Conservation (phyloP, 2,888 invertebrate genomes). For the Caenorhabditis virilis region DNA sequence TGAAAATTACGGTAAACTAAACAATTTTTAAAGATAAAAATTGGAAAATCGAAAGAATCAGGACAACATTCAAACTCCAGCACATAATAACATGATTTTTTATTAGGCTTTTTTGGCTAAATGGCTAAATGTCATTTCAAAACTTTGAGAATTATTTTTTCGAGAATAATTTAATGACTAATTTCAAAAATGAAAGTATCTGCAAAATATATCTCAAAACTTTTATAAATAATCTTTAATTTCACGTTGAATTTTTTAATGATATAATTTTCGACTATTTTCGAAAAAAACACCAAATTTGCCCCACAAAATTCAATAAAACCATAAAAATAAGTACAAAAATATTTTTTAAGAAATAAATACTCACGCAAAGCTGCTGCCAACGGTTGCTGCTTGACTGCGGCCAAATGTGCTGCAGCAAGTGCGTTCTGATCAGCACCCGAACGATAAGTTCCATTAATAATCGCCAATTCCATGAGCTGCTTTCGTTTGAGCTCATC, state of each 20-base stretch:
- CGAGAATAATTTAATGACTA: no score
- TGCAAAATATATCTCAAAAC: no score
- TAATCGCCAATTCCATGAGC: conserved; percentile 99
- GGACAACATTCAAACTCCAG: no score
- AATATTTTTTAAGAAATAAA: conserved; percentile 1
- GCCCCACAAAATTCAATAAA: background rate
- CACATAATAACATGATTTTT: no score
- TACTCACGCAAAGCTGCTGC: conserved; percentile 46
- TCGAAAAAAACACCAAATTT: conserved; percentile 1
- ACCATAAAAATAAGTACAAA: background rate
- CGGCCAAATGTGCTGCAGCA: conserved; percentile 45
- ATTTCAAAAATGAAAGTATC: no score
- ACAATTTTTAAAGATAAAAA: background rate
- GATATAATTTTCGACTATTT: no score
- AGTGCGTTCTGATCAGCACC: conserved; percentile 45
- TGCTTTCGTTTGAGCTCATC: conserved; percentile 99
- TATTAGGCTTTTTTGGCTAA: no score
- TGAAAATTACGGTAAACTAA: no score
- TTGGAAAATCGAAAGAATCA: background rate
- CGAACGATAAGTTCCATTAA: conserved; percentile 94
- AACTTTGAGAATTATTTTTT: no score
- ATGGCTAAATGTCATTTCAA: no score
- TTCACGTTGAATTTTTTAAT: no score
- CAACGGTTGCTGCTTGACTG: conserved; percentile 41
- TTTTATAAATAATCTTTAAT: no score